A percentile compares a stretch with the other conserved stretches of the same genome.
These are phyloP conservation scores for Dendrolimus kikuchii DNA, from an alignment of 1,140 invertebrate genomes.

Conservation along the genomic window DNA sequence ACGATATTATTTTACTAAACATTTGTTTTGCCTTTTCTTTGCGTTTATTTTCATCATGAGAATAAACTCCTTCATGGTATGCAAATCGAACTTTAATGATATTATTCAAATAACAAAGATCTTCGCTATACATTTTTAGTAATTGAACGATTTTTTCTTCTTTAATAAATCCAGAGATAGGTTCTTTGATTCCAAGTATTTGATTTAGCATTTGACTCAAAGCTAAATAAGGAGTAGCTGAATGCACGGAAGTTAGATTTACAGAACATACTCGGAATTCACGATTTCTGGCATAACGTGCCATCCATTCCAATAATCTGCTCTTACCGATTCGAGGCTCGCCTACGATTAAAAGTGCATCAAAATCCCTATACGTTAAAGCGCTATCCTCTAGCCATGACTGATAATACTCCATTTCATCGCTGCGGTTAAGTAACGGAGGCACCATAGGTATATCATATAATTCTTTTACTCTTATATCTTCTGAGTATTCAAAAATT, in stretches of 20 bases:
- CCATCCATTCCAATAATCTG: conserved; percentile 56
- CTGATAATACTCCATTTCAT: conserved; percentile 61
- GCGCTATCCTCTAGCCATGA: conserved; percentile 42
- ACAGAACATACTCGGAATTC: conserved; percentile 34
- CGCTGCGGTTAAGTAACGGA: conserved; percentile 46
- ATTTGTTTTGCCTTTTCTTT: conserved; percentile 48
- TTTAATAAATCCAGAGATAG: conserved; percentile 46
- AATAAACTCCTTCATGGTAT: conserved; percentile 44
- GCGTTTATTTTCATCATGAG: conserved; percentile 32
- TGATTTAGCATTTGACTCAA: conserved; percentile 58
- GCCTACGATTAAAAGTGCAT: conserved; percentile 55
- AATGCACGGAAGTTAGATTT: conserved; percentile 55
- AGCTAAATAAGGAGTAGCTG: conserved; percentile 57
- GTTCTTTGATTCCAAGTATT: conserved; percentile 47
- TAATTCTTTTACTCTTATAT: conserved; percentile 54
- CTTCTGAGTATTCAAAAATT: conserved; percentile 71
- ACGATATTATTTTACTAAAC: conserved; percentile 42
- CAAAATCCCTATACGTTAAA: conserved; percentile 39
- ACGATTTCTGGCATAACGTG: conserved; percentile 34
- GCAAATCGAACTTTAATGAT: conserved; percentile 60
- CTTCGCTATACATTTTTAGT: conserved; percentile 44
- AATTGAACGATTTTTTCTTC: conserved; percentile 56
- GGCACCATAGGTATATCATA: conserved; percentile 47
- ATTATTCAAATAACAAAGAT: conserved; percentile 59
- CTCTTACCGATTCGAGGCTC: conserved; percentile 64